These are phyloP conservation scores for Thamnophis sirtalis DNA, from an alignment of 2,113 vertebrate genomes.

Conservation along the genomic window DNA sequence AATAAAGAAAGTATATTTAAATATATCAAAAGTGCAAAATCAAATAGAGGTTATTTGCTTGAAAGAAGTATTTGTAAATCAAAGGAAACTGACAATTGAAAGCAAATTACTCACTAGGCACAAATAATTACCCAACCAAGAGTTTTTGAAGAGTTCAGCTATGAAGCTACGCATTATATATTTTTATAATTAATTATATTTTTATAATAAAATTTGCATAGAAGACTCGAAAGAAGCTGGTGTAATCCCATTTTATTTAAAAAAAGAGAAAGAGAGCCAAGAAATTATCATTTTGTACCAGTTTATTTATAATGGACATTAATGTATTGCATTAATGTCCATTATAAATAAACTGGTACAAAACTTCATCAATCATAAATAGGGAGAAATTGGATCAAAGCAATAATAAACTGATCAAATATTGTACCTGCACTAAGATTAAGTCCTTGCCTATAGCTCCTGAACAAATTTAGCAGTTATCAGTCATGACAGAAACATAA, in stretches of 20 bases:
- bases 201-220: neutral
- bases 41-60: neutral
- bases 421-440: neutral
- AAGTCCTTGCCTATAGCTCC: neutral
- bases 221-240: neutral
- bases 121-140: neutral
- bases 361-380: neutral
- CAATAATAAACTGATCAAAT: neutral
- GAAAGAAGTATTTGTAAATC: neutral
- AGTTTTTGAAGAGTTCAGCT: neutral
- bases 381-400: neutral
- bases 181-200: neutral
- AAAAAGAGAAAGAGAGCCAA: neutral
- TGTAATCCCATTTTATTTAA: neutral
- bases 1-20: neutral
- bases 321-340: neutral
- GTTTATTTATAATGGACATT: no score
- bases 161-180: neutral
- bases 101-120: neutral
- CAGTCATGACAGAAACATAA: neutral
- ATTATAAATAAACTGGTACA: neutral
- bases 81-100: neutral
- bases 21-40: neutral
- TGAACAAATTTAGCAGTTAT: neutral
- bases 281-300: neutral